Evolutionary conservation across 2,113 vertebrate genomes (phyloP), one percentile per base, ranked within the genome.

Genomic region (Megaleporinus macrocephalus): DNA sequence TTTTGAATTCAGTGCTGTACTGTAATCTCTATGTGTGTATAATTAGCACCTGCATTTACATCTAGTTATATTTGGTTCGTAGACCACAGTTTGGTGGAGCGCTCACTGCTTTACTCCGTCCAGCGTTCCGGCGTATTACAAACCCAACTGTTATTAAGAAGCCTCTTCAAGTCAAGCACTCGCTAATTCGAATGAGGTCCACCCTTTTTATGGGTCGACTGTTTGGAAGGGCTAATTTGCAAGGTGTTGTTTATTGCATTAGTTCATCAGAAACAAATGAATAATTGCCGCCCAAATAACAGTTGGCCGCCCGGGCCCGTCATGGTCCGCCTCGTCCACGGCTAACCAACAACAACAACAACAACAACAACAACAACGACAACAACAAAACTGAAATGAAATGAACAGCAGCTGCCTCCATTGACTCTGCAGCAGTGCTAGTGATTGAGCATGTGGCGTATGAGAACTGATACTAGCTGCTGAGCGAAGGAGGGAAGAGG

Each of bases 381-480:
- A 22, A 12, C 11, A 59, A 59, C 33, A 47, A n/a, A 65, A 49
- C n/a, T n/a, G 26, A n/a, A 1, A 30, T n/a, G 33, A 57, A 61
- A 76, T 76, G 51, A 76, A 36, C 26, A 65, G 44, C 66, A 61
- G 41, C 22, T 5, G 2, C 63, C 14, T 61, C 47, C 63, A 29
- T 18, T 14, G n/a, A 41, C 15, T 62, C 41, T 41, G 18, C 59
- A 24, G 61, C 20, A 18, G 65, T 84, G 53, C n/a, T 36, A 51
- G 53, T 36, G 26, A 47, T 53, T 65, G 61, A 53, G 71, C 51
- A 24, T 36, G 71, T 47, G 33, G 4, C 12, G 63, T 47, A 69
- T 77, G 49, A 79, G 76, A 66, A 66, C 11, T 30, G 29, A 20
- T 63, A n/a, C 18, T 80, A 84, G 73, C 59, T 20, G 61, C 33